Evolutionary conservation across 2,797 vertebrate genomes (phyloP).

Genomic region (Amazona ochrocephala): DNA sequence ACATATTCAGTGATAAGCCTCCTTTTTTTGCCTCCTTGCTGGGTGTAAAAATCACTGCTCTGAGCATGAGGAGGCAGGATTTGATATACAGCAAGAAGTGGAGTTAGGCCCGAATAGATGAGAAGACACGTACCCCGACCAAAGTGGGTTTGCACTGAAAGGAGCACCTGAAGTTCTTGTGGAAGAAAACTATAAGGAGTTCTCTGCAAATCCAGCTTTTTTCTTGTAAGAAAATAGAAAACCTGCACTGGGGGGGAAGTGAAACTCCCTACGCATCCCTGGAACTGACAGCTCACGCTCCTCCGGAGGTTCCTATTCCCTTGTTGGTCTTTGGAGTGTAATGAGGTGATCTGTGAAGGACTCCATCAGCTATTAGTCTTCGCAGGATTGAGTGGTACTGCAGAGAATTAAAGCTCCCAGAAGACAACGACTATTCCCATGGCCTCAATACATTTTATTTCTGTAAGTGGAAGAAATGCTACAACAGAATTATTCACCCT

Average conservation of each 20-base stretch:
- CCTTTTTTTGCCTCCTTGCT: background rate
- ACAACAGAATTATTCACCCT: background rate
- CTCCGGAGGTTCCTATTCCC: conserved; percentile 22
- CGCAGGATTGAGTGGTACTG: background rate
- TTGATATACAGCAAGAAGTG: background rate
- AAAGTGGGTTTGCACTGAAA: background rate
- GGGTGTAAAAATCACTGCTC: background rate
- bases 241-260: accelerated
- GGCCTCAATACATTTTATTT: conserved; percentile 3
- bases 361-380: conserved; percentile 44
- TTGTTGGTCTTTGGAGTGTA: background rate
- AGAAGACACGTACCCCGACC: accelerated
- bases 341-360: conserved; percentile 37
- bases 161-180: background rate
- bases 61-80: background rate
- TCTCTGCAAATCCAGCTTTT: background rate
- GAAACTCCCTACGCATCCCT: background rate
- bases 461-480: conserved; percentile 35
- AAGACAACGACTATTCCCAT: background rate
- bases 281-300: background rate
- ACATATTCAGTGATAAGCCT: conserved; percentile 25
- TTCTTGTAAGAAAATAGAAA: background rate
- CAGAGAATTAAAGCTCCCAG: conserved; percentile 56
- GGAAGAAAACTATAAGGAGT: background rate
- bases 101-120: background rate